Evolutionary conservation across 2,113 vertebrate genomes (phyloP), one percentile per base, ranked within the genome.

Genomic region (Cyphomyrus plagiostoma): DNA sequence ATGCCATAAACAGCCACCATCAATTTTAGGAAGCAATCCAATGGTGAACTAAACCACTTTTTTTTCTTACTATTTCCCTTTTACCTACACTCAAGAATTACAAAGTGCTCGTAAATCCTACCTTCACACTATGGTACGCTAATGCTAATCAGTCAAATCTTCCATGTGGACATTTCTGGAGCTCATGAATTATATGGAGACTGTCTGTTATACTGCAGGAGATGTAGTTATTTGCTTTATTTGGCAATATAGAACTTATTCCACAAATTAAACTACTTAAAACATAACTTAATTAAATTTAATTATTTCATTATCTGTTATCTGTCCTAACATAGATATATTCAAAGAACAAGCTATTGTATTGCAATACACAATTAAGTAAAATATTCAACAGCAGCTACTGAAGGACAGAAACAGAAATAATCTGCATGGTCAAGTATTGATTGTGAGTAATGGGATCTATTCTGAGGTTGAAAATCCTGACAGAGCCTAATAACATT

Each of bases 1-100:
- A 56, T 52, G 66, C n/a, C 48, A 52, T 21, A 89, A 82, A 74
- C n/a, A 23, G 42, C 53, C 58, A 21, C 26, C 66, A 89, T 82
- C 48, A 30, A 23, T 56, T 56, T 89, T 82, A 82, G 50, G 35
- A 89, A 53, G 23, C 45, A 82, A 46, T 80, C 88, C 26, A 89
- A n/a, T 30, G n/a, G 49, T 66, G 66, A 52, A 89, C 11, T 56
- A 82, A 89, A 53, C 23, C 35, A 26, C 49, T 53, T 82, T 39
- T 39, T 39, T 50, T 30, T 48, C 42, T 48, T 52, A 35, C 19
- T 15, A 26, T 50, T 82, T 50, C 10, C 0, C 74, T 53, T 26
- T 84, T 48, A 48, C 42, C 45, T 46, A 46, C 45, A 45, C 82
- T 23, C 21, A 6, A 48, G 74, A 42, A 48, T 48, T 46, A 21